Evolutionary conservation across 2,797 vertebrate species (phyloP), one percentile per base, ranked within the genome.

Genomic region (Toxotes lorentzi): DNA sequence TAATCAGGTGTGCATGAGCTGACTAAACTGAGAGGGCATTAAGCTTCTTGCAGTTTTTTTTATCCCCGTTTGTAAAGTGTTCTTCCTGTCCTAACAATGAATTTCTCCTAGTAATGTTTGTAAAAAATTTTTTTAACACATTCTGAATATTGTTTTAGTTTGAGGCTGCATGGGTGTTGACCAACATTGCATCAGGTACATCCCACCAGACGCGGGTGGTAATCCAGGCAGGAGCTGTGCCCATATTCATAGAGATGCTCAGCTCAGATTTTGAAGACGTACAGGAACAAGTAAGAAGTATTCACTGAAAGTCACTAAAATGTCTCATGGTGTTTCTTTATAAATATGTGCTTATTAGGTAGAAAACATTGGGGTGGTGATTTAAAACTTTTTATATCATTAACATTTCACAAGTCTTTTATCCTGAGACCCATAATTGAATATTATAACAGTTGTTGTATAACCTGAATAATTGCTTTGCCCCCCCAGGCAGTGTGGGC

Each of bases 131-230:
- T 21, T 17, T 9, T 66, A 24, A 27, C 70, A 0, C 27, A 6
- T 74, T 86, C 50, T 75, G 1, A 60, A 38, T 78, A 1, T 79
- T 48, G 1, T 82, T 83, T 58, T 71, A 99, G 98, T 99, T 99
- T 89, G 98, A 99, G 92, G 97, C 97, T 78, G 97, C 97, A 0
- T 99, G 98, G 98, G 97, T 98, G 79, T 93, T 99, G 93, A 99
- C 98, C 84, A 99, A 99, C 93, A 99, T 99, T 88, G 98, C 98
- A 1, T 99, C 98, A 82, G 97, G 98, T 82, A 99, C 97, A 35
- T 99, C 98, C 85, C 95, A 97, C 57, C 98, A 99, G 90, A 99
- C 97, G 1, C 96, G 97, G 76, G 97, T 98, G 82, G 98, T 99
- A 57, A 99, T 99, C 90, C 97, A 99, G 94, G 97, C 97, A 3